These are phyloP conservation scores for Meta bourneti DNA, from an alignment of 2,888 invertebrate genomes.

Conservation along the genomic window DNA sequence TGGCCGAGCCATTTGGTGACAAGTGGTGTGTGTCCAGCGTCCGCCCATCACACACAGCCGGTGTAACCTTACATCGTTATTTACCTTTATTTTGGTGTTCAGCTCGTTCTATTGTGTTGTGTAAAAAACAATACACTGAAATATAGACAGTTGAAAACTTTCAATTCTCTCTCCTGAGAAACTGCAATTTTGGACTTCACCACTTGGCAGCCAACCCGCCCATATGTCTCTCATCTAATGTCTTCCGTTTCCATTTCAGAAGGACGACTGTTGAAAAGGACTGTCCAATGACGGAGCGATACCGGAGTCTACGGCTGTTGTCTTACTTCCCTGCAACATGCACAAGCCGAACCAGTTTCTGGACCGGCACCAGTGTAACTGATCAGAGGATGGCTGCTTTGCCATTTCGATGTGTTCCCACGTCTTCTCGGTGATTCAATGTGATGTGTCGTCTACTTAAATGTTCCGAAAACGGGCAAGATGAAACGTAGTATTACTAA, in stretches of 20 bases:
- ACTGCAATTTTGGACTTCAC: too few relatives aligned
- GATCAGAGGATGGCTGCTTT: conserved; percentile 15
- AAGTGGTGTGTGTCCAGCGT: too few relatives aligned
- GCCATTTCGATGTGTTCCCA: conserved; percentile 41
- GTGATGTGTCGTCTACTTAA: conserved; percentile 66
- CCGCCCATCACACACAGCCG: too few relatives aligned
- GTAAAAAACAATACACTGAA: too few relatives aligned
- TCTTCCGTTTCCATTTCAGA: conserved; percentile 7
- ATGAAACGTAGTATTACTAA: conserved; percentile 46
- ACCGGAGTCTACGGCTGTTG: conserved; percentile 3
- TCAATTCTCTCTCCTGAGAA: too few relatives aligned
- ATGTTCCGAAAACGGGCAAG: conserved; percentile 38
- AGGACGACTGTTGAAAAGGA: conserved; percentile 60
- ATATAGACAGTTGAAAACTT: too few relatives aligned
- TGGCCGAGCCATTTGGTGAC: too few relatives aligned
- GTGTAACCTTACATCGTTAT: too few relatives aligned
- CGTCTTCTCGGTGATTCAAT: conserved; percentile 25
- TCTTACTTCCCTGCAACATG: conserved; percentile 13
- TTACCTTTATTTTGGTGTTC: too few relatives aligned
- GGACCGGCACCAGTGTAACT: conserved; percentile 8
- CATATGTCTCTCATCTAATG: not conserved
- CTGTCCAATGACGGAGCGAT: not conserved
- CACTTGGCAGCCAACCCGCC: too few relatives aligned
- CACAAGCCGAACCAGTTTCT: conserved; percentile 20
- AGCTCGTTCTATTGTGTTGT: too few relatives aligned